Conservation (phyloP, 2,797 vertebrate species). For the Melanotaenia boesemani region DNA sequence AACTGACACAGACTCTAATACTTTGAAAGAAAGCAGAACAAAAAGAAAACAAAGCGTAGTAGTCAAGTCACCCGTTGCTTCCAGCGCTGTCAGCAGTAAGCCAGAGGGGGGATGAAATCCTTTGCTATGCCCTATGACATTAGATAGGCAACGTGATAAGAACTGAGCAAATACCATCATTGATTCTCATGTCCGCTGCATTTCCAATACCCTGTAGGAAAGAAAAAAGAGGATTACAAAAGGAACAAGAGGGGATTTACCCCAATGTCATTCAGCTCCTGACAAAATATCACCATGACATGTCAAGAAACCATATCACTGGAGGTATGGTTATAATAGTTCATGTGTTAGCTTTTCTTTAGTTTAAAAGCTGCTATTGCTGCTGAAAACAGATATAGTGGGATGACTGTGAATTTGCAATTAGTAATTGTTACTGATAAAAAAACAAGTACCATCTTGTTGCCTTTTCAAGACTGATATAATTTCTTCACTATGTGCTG, state of each 20-base stretch:
- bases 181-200: conserved; percentile 60
- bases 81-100: conserved; percentile 37
- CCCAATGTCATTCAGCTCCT: conserved; percentile 53
- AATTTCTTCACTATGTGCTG: not conserved
- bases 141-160: conserved; percentile 64
- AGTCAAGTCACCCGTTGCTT: conserved; percentile 13
- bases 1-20: not conserved
- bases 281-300: conserved; percentile 56
- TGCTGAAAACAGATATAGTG: not conserved
- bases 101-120: conserved; percentile 55
- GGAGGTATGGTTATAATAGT: conserved; percentile 18
- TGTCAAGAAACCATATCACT: conserved; percentile 30
- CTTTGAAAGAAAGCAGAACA: conserved; percentile 11
- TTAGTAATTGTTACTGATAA: not conserved
- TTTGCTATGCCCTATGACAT: conserved; percentile 59
- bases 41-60: conserved; percentile 11
- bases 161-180: conserved; percentile 70
- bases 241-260: conserved; percentile 64
- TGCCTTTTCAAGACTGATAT: not conserved
- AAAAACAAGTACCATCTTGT: not conserved
- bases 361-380: conserved; percentile 8
- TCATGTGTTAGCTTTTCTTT: not conserved
- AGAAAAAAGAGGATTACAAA: conserved; percentile 67
- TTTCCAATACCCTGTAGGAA: conserved; percentile 48
- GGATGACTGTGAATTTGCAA: conserved; percentile 5